Base-by-base conservation (phyloP, 2,888 invertebrate genomes). In the Choreutis nemorana region DNA sequence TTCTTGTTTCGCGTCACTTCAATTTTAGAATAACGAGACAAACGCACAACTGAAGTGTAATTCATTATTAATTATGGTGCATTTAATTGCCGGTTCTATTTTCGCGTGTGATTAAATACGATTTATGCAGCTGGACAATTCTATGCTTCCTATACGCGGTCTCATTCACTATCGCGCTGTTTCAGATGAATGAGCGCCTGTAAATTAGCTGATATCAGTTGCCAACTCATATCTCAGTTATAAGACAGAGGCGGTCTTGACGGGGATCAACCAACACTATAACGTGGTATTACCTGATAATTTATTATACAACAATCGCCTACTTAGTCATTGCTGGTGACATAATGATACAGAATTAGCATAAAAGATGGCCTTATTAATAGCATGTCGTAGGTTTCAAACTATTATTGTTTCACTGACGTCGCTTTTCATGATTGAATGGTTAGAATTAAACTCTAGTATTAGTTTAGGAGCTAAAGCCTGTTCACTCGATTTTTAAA, bases 221-320 rank as follows among this genome's bases (percentile, higher is more conserved):
- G 75, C 75, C 77, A 77, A 73, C 50, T 58, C 65, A 67, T 73
- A 66, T 67, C 59, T 75, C 71, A 67, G 42, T 44, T 40, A 37
- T 44, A 43, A 53, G 68, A 66, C 64, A 58, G 56, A 48, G 44
- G 44, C 58, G 55, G 58, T 57, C 62, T 53, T 61, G 62, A 56
- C 63, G 54, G 57, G 55, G 60, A 61, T 62, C 56, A 50, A n/a
- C n/a, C n/a, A n/a, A 49, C 59, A 67, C 63, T 64, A 67, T 67
- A 66, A 64, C 57, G 55, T 47, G 46, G 52, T 58, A 67, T 62
- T 62, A 61, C 57, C 56, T 56, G 55, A 55, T 61, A 63, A 70
- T 68, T 64, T 64, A 71, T 65, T 52, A 56, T 48, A 45, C 55
- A 58, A 59, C 58, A 58, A 64, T 61, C 55, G 50, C 43, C 43